Evolutionary conservation across 2,888 invertebrate genomes (phyloP).

Genomic region (Drosophila paranaensis): DNA sequence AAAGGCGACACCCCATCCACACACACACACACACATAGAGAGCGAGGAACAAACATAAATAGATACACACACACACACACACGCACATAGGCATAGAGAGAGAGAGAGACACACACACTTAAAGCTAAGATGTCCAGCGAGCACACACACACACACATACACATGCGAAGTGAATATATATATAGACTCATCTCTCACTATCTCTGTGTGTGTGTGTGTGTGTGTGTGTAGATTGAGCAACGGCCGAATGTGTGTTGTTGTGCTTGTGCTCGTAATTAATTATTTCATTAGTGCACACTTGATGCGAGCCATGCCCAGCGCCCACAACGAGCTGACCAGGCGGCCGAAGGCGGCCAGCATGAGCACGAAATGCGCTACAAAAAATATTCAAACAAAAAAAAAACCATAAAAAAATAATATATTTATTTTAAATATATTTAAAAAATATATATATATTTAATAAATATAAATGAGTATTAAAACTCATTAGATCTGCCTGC

Average conservation of each 20-base stretch:
- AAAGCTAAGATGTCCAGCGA: constrained; percentile 49
- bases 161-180: background rate
- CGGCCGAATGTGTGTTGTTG: constrained; percentile 5
- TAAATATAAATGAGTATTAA: background rate
- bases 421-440: background rate
- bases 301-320: constrained; percentile 43
- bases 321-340: background rate
- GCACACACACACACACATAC: background rate
- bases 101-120: constrained; percentile 23
- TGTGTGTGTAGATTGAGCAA: background rate
- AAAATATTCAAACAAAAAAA: background rate
- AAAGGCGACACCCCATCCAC: constrained; percentile 40
- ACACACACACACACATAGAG: constrained; percentile 5
- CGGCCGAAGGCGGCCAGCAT: background rate
- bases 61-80: background rate
- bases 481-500: background rate
- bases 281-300: constrained; percentile 75
- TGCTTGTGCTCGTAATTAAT: constrained; percentile 67
- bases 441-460: background rate
- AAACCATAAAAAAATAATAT: too few species aligned
- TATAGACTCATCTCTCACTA: constrained; percentile 16
- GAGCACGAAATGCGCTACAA: constrained; percentile 22
- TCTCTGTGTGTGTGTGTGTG: constrained; percentile 7
- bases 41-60: background rate
- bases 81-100: background rate